phyloP scores from a whole-genome alignment of 2,888 invertebrate genomes.

The Erebia ligea region DNA sequence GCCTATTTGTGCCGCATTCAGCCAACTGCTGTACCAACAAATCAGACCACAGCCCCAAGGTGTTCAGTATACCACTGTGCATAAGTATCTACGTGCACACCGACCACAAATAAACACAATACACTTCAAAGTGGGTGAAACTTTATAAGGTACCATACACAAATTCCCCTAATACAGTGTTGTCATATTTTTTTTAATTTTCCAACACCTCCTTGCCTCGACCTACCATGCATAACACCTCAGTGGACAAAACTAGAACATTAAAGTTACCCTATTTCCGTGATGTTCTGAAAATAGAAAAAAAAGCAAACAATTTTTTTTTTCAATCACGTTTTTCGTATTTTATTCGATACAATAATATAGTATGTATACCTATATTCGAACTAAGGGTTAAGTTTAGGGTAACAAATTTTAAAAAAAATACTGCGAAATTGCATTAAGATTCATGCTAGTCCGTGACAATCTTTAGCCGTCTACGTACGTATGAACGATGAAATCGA shows the following conservation, averaged over 20 bases:
- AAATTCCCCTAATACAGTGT: conserved; percentile 69
- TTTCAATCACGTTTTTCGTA: not conserved
- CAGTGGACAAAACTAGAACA: conserved; percentile 54
- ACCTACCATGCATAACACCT: conserved; percentile 70
- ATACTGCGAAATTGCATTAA: too few species aligned
- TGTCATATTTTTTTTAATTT: conserved; percentile 30
- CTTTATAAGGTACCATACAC: conserved; percentile 83
- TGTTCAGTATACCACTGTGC: conserved; percentile 42
- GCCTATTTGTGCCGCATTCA: not conserved
- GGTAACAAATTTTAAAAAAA: too few species aligned
- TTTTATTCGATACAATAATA: not conserved
- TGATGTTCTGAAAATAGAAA: not conserved
- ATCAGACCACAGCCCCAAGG: conserved; percentile 38
- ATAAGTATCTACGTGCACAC: conserved; percentile 68
- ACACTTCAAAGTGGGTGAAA: conserved; percentile 78
- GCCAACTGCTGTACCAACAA: not conserved
- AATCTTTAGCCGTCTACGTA: too few species aligned
- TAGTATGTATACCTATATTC: not conserved
- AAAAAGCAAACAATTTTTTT: not conserved
- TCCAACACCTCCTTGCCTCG: conserved; percentile 49
- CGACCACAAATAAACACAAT: conserved; percentile 64
- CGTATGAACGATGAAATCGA: too few species aligned
- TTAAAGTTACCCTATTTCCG: not conserved
- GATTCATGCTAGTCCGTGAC: too few species aligned
- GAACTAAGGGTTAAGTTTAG: too few species aligned